Conservation (phyloP, 2,113 vertebrate species). For the Aldabrachelys gigantea region DNA sequence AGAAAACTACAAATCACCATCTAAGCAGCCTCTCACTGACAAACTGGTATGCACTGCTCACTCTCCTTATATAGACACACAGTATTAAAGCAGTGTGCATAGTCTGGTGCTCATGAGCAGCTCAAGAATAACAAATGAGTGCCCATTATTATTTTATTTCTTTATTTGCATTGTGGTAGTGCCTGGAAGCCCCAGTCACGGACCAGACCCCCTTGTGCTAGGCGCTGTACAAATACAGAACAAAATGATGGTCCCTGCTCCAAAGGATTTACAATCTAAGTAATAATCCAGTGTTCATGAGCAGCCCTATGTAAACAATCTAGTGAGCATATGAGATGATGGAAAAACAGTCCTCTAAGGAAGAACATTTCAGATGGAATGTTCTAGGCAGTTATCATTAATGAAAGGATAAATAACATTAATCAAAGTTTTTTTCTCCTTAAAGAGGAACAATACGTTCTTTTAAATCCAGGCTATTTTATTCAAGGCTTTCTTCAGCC, state of each 20-base stretch:
- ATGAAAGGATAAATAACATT: not conserved
- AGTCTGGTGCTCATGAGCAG: not conserved
- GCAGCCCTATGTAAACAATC: not conserved
- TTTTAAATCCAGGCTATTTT: not conserved
- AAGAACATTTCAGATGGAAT: not conserved
- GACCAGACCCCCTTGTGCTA: not conserved
- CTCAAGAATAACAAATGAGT: not conserved
- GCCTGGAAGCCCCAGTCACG: not conserved
- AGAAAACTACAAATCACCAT: not conserved
- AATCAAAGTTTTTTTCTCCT: not conserved
- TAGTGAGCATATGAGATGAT: accelerated
- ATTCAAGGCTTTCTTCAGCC: not conserved
- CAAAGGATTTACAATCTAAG: not conserved
- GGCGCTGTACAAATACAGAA: not conserved
- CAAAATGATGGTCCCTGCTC: not conserved
- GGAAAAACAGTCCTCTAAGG: not conserved
- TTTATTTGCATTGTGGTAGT: not conserved
- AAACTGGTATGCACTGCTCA: accelerated
- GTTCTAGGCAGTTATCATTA: not conserved
- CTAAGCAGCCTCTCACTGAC: not conserved
- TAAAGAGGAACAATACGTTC: not conserved
- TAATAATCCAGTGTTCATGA: not conserved
- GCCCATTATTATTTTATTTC: not conserved
- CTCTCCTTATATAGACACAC: not conserved
- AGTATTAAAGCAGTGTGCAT: not conserved